Conservation (phyloP, 2,888 invertebrate genomes). For the Drosophila picticornis region DNA sequence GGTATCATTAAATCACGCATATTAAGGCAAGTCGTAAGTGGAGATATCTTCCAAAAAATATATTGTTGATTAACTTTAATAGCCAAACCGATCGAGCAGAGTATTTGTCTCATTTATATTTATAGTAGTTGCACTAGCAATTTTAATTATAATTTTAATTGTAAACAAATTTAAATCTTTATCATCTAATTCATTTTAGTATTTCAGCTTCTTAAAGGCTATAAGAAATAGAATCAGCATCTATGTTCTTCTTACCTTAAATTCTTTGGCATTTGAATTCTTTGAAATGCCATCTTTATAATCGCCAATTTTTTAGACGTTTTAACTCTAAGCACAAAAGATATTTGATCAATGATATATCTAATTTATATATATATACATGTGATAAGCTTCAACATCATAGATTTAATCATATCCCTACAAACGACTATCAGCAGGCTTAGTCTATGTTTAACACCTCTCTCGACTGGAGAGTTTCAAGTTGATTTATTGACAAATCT, state of each 20-base stretch:
- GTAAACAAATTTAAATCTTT: too few species aligned
- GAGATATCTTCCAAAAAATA: not conserved
- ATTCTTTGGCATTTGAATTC: not conserved
- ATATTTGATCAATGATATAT: too few species aligned
- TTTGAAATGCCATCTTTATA: not conserved
- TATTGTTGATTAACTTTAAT: not conserved
- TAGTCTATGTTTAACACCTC: too few species aligned
- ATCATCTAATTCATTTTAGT: too few species aligned
- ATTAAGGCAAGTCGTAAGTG: not conserved
- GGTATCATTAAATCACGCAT: not conserved
- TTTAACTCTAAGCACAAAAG: not conserved
- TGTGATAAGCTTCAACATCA: not conserved
- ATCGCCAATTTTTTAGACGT: too few species aligned
- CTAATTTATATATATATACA: too few species aligned
- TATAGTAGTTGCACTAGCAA: not conserved
- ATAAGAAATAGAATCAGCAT: not conserved
- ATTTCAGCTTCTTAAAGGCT: not conserved
- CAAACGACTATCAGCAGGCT: not conserved
- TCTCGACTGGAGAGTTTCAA: not conserved
- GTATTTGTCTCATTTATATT: too few species aligned
- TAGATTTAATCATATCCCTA: not conserved
- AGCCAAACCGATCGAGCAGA: not conserved
- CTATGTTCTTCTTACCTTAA: not conserved
- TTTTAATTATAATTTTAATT: too few species aligned
- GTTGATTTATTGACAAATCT: not conserved